A percentile compares a stretch with the other conserved stretches of the same genome.
Evolutionary conservation across 2,113 vertebrate species (phyloP).

Genomic region (Arenaria interpres): DNA sequence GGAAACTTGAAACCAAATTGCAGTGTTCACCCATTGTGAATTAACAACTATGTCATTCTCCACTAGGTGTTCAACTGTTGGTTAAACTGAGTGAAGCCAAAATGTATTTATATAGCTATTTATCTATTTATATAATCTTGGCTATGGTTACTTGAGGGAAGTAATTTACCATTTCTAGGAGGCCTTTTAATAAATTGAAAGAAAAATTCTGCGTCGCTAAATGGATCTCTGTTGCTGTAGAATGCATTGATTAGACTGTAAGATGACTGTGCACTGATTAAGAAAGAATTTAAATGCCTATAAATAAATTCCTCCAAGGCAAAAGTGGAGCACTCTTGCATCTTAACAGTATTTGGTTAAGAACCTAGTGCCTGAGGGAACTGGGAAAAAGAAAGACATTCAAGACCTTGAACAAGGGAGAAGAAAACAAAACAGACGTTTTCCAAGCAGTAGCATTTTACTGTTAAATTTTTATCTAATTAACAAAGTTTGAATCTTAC

Average conservation of each 20-base stretch:
- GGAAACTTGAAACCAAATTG: neutral
- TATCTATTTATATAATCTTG: neutral
- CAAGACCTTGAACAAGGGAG: neutral
- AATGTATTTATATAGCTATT: neutral
- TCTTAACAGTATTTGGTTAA: neutral
- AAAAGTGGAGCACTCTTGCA: neutral
- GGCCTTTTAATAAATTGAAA: neutral
- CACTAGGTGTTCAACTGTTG: neutral
- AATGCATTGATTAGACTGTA: conserved; percentile 15
- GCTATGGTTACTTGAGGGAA: neutral
- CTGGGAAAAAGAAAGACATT: neutral
- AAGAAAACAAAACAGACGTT: neutral
- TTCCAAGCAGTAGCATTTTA: neutral
- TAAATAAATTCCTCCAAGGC: conserved; percentile 11
- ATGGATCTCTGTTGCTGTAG: neutral
- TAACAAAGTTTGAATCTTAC: neutral
- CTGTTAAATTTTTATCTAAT: neutral
- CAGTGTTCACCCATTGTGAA: neutral
- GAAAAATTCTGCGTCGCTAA: neutral
- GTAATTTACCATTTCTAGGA: neutral
- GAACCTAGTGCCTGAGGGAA: neutral
- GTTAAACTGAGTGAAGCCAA: neutral
- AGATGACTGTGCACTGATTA: neutral
- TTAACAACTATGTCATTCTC: neutral
- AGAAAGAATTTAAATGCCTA: conserved; percentile 1